Evolutionary conservation across 2,888 invertebrate genomes (phyloP).

Genomic region (Agrochola lota): DNA sequence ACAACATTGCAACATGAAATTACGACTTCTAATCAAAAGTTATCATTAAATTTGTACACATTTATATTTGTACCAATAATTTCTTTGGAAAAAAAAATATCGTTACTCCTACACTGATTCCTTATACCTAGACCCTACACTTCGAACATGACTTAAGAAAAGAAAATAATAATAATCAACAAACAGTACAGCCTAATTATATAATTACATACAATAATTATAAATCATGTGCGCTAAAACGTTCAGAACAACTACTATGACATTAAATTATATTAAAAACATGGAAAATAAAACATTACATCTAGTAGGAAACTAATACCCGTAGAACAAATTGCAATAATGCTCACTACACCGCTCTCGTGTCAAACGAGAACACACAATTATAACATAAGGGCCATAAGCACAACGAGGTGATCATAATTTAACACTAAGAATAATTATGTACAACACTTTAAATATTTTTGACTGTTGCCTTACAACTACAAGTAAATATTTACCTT

Average conservation of each 20-base stretch:
- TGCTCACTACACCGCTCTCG: slow-evolving; percentile 69
- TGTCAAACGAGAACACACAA: slow-evolving; percentile 54
- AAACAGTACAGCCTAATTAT: slow-evolving; percentile 80
- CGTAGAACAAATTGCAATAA: slow-evolving; percentile 89
- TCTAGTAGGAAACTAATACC: slow-evolving; percentile 91
- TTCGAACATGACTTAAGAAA: slow-evolving; percentile 82
- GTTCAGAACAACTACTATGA: slow-evolving; percentile 78
- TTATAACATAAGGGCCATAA: slow-evolving; percentile 69
- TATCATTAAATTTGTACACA: slow-evolving; percentile 88
- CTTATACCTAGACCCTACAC: slow-evolving; percentile 81
- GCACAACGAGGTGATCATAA: slow-evolving; percentile 81
- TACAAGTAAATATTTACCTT: slow-evolving; percentile 73
- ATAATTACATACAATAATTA: slow-evolving; percentile 80
- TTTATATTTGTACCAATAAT: slow-evolving; percentile 89
- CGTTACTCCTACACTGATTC: slow-evolving; percentile 75
- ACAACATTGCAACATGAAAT: slow-evolving; percentile 89
- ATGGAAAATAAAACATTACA: slow-evolving; percentile 86
- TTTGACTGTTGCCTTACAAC: slow-evolving; percentile 76
- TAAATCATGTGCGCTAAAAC: slow-evolving; percentile 85
- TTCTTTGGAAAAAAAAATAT: slow-evolving; percentile 89
- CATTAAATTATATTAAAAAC: slow-evolving; percentile 80
- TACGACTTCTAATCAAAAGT: slow-evolving; percentile 84
- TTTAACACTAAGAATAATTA: slow-evolving; percentile 88
- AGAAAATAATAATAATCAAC: slow-evolving; percentile 90
- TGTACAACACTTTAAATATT: slow-evolving; percentile 78